These are phyloP conservation scores for Pseudobourletiella spinata DNA, from an alignment of 1,140 invertebrate species.

Conservation along the genomic window DNA sequence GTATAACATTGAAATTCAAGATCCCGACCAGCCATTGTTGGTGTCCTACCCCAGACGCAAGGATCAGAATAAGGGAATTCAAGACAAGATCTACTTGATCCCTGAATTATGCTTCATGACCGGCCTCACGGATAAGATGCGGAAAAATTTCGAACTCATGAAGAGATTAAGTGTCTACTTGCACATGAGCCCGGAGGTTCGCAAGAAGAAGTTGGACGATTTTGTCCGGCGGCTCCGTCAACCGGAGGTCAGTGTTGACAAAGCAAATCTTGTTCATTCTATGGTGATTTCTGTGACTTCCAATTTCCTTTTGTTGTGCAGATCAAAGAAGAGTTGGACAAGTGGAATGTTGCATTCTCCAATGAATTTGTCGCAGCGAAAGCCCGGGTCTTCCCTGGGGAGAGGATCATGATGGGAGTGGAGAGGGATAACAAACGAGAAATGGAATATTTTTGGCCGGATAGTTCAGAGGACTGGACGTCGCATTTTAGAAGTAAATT, in stretches of 20 bases:
- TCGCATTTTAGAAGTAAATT: conserved; percentile 16
- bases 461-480: conserved; percentile 26
- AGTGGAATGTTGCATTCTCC: conserved; percentile 27
- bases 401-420: background rate
- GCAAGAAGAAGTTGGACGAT: conserved; percentile 21
- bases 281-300: background rate
- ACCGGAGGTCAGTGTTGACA: background rate
- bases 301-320: background rate
- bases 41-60: conserved; percentile 10
- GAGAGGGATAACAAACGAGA: background rate
- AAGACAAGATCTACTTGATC: conserved; percentile 36
- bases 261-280: background rate
- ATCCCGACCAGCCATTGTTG: conserved; percentile 13
- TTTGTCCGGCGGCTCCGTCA: conserved; percentile 9
- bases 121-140: conserved; percentile 39
- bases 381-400: conserved; percentile 14
- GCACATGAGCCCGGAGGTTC: conserved; percentile 18
- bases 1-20: background rate
- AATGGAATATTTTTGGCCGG: conserved; percentile 4
- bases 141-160: conserved; percentile 39
- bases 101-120: conserved; percentile 42
- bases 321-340: conserved; percentile 22
- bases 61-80: conserved; percentile 36
- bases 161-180: conserved; percentile 30
- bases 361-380: conserved; percentile 10